Evolutionary conservation across 2,888 invertebrate species (phyloP).

Genomic region (Nowickia ferox): DNA sequence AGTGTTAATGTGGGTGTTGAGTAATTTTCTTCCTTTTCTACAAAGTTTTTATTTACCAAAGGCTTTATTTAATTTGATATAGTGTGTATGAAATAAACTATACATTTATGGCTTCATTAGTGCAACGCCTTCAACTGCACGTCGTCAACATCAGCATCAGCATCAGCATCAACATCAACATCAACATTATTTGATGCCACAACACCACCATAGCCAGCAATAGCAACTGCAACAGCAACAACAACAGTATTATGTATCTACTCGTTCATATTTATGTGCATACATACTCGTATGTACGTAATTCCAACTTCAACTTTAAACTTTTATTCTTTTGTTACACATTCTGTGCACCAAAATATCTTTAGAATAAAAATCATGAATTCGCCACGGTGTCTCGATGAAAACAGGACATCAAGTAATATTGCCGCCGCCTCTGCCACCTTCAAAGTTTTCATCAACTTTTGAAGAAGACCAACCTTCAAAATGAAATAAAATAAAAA

Average conservation of each 20-base stretch:
- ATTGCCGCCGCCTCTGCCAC: constrained; percentile 58
- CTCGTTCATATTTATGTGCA: neutral
- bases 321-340: constrained; percentile 55
- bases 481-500: constrained; percentile 27
- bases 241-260: constrained; percentile 3
- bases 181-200: constrained; percentile 34
- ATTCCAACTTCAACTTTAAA: constrained; percentile 55
- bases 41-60: constrained; percentile 47
- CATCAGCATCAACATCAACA: constrained; percentile 48
- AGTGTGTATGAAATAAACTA: constrained; percentile 39
- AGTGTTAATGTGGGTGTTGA: constrained; percentile 69
- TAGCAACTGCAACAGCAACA: constrained; percentile 27
- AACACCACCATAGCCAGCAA: constrained; percentile 36
- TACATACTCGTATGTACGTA: neutral
- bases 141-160: constrained; percentile 50
- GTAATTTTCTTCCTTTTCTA: constrained; percentile 12
- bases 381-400: constrained; percentile 72
- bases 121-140: constrained; percentile 73
- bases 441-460: constrained; percentile 77
- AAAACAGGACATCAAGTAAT: constrained; percentile 66
- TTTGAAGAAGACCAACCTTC: constrained; percentile 66
- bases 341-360: constrained; percentile 39
- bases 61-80: constrained; percentile 72
- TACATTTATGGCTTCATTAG: constrained; percentile 82
- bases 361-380: constrained; percentile 65